Conservation (phyloP, 2,797 vertebrate species). For the Pseudocheirus occidentalis region DNA sequence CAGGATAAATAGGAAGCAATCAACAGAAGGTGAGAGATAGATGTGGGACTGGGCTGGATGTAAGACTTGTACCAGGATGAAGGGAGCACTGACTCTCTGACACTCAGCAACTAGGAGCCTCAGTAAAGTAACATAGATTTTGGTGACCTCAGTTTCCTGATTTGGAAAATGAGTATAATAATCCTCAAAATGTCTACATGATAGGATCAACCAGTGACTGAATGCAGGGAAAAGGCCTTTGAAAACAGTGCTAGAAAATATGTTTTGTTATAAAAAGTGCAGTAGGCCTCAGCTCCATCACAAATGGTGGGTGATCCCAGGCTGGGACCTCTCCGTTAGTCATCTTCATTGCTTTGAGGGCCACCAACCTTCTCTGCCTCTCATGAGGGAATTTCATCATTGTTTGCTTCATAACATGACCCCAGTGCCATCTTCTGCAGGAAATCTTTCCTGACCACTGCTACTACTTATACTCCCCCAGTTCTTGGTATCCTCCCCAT, state of each 20-base stretch:
- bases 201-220: not conserved
- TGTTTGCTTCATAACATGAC: not conserved
- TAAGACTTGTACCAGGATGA: not conserved
- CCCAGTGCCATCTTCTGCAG: not conserved
- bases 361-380: not conserved
- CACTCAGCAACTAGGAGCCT: not conserved
- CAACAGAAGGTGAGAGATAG: no score
- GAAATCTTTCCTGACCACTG: not conserved
- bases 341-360: not conserved
- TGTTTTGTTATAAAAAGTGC: not conserved
- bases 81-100: not conserved
- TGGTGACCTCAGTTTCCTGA: not conserved
- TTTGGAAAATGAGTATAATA: not conserved
- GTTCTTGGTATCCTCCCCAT: not conserved
- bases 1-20: not conserved
- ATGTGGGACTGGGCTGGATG: not conserved
- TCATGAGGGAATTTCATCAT: not conserved
- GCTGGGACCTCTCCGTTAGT: not conserved
- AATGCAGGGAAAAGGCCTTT: not conserved
- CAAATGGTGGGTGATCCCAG: not conserved
- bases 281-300: fast-evolving
- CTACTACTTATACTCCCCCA: no score
- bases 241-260: not conserved
- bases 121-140: not conserved
- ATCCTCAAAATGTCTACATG: not conserved